Conservation (phyloP, 37 sponge, comb jelly and placozoan species). For the Oscarella lobularis region DNA sequence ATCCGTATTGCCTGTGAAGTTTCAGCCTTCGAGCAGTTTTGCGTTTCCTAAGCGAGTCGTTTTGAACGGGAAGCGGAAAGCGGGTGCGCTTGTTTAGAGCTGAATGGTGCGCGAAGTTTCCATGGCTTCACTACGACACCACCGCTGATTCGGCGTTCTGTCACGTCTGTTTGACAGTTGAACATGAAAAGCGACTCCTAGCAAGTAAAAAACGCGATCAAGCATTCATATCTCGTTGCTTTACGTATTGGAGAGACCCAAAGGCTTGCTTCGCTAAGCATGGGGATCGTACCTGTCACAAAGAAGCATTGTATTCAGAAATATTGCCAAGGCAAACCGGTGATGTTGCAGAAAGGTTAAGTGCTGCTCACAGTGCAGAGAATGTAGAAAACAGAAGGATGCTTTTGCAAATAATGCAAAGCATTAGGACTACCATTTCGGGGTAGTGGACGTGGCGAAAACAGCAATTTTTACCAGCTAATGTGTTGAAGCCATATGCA, state of each 20-base stretch:
- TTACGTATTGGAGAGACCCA: conserved; percentile 55
- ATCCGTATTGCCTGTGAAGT: conserved; percentile 12
- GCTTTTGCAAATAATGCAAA: conserved; percentile 31
- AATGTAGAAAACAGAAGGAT: conserved; percentile 32
- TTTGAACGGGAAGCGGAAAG: neutral
- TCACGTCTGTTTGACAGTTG: neutral
- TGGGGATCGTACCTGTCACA: conserved; percentile 39
- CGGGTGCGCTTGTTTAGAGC: conserved; percentile 16
- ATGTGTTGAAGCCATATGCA: conserved; percentile 21
- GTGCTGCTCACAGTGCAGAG: conserved; percentile 8
- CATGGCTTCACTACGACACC: conserved; percentile 20
- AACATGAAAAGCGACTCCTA: neutral
- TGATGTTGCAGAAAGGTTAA: conserved; percentile 41
- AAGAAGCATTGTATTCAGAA: conserved; percentile 39
- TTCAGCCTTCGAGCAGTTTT: conserved; percentile 1
- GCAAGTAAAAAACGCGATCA: neutral
- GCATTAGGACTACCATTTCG: conserved; percentile 39
- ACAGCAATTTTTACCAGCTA: conserved; percentile 41
- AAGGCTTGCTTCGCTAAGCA: conserved; percentile 49
- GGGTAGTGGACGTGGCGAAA: conserved; percentile 18
- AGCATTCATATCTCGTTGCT: conserved; percentile 46
- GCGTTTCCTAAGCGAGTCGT: conserved; percentile 3
- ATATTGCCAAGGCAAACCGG: conserved; percentile 15
- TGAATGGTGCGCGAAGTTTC: conserved; percentile 25
- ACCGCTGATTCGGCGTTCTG: neutral